phyloP scores from a whole-genome alignment of 92 coral and sea anemone species.

The Galaxea fascicularis region DNA sequence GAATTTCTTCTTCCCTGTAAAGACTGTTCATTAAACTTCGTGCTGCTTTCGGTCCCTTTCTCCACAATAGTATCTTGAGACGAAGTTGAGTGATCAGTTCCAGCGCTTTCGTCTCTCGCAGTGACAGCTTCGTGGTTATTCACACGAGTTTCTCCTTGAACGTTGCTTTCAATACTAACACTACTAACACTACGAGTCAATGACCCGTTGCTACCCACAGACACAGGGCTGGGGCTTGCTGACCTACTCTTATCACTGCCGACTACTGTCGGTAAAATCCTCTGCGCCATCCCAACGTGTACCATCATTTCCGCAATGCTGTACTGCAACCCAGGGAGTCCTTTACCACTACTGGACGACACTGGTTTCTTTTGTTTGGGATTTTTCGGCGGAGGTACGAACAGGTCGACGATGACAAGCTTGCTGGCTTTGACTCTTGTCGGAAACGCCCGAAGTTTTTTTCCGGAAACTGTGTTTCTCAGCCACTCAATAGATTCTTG shows the following conservation, averaged over 20 bases:
- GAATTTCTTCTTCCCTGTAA: neutral
- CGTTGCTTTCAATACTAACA: constrained; percentile 65
- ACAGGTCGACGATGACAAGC: constrained; percentile 77
- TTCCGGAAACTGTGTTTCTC: constrained; percentile 75
- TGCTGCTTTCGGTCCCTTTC: neutral
- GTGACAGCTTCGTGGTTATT: constrained; percentile 1
- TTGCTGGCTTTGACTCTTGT: constrained; percentile 56
- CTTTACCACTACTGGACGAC: neutral
- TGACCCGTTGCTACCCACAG: constrained; percentile 63
- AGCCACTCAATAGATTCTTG: constrained; percentile 77
- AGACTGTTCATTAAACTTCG: neutral
- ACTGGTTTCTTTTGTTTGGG: neutral
- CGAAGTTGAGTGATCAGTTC: constrained; percentile 28
- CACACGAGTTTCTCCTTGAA: constrained; percentile 39
- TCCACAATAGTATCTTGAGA: constrained; percentile 33
- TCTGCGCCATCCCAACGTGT: constrained; percentile 67
- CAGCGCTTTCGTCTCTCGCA: constrained; percentile 18
- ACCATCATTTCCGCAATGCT: constrained; percentile 83
- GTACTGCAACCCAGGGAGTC: constrained; percentile 69
- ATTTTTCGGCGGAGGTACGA: constrained; percentile 36
- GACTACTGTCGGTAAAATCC: constrained; percentile 33
- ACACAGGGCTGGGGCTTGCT: constrained; percentile 60
- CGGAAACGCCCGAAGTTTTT: constrained; percentile 78
- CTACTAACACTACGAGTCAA: constrained; percentile 60
- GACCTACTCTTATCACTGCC: constrained; percentile 36